Evolutionary conservation across 53 echinoderm and acorn worm species (phyloP), one percentile per base, ranked within the genome.

Genomic region (Patiria pectinifera): DNA sequence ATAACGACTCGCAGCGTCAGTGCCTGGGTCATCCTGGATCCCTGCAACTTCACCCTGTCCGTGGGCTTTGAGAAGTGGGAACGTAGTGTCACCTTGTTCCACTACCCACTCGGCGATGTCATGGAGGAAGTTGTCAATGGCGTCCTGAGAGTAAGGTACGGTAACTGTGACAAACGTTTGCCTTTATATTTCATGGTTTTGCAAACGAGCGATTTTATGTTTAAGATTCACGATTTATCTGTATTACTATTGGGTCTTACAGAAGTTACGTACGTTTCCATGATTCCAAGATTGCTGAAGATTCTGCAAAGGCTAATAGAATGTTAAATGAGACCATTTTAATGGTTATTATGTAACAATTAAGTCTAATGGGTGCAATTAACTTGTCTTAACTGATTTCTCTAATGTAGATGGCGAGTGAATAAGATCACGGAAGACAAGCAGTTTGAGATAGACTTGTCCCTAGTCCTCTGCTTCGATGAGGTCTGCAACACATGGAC

Each of bases 1-100:
- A 80, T 92, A 45, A 62, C 61, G 0, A 85, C 62, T 6, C 76
- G 78, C 45, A 82, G 44, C 19, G 85, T 79, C 61, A 77, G n/a
- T 59, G 85, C 85, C 14, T 92, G 92, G 92, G 78, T 79, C 45
- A 62, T 85, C 79, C 23, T 92, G 79, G 85, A 92, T 22, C 92
- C 86, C 16, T 85, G 85, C 69, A 92, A 92, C 58, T 92, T 92
- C 79, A 77, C 58, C 76, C 69, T 92, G 62, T 92, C 92, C 2
- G 22, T 92, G 11, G 92, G 92, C 24, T 85, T 92, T 78, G 92
- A 85, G 80, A 85, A 85, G 47, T 92, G 92, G 92, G 80, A 85
- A 21, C 62, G 18, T 2, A 78, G 85, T 59, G 71, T 74, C n/a
- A 82, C 22, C 43, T 59, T 92, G 62, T 92, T 92, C 49, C 85